Base-by-base conservation (phyloP, 2,797 vertebrate species). In the Setipinna tenuifilis region DNA sequence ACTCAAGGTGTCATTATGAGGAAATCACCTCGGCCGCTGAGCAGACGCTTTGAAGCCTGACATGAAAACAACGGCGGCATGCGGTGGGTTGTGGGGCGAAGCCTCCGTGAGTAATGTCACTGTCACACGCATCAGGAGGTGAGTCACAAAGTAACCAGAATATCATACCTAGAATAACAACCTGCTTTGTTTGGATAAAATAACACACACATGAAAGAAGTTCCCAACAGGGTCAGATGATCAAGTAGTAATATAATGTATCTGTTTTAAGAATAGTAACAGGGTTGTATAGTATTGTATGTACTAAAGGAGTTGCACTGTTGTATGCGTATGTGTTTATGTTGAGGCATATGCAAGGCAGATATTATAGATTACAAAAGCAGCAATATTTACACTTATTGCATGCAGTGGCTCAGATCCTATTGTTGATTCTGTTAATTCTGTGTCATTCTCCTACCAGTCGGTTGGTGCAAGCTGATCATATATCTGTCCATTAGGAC, bases 1-100 rank as follows among this genome's bases (percentile, higher is more conserved):
- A 85, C 57, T 23, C 25, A 86, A 86, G 82, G 87, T 85, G 83
- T 86, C 50, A 88, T 88, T 87, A 85, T 25, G 58, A 85, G 82
- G 86, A 90, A 84, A 83, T 86, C n/a, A 83, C 17, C 44, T 80
- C 28, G 48, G 19, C n/a, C 48, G 17, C n/a, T 23, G 59, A 58
- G 28, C n/a, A 58, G 82, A n/a, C 12, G 14, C 82, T 82, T 31
- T 57, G 82, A 54, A 82, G 82, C 23, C 58, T 54, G 23, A 83
- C 25, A 61, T 59, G 35, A 78, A 78, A 83, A 83, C 54, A 83
- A 41, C 16, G 1, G 6, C 59, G 54, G 59, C 1, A 54, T 35
- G 21, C 7, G 11, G 54, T 31, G 54, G 35, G 82, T 44, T 41
- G 17, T 82, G 44, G 59, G 81, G 71, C n/a, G 21, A 31, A 80